Evolutionary conservation across 1,140 invertebrate genomes (phyloP), one percentile per base, ranked within the genome.

Genomic region (Lithobius niger): DNA sequence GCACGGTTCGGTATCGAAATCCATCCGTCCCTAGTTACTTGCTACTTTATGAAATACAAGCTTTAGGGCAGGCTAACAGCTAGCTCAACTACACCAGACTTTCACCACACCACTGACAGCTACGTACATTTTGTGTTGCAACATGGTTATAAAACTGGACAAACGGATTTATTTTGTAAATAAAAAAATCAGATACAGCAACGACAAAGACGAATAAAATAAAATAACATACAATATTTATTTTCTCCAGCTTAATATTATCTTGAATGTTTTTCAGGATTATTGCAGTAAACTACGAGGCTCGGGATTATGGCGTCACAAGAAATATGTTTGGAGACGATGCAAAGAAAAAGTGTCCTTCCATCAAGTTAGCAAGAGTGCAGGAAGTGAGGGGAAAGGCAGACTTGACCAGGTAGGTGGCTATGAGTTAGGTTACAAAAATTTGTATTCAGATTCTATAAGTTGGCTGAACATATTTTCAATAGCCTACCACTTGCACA

Each of bases 241-340:
- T 18, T 13, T 47, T 44, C 16, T 40, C 16, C n/a, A 36, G 16
- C 19, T 45, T n/a, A n/a, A 27, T 24, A 19, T 21, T 55, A n/a
- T 22, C 16, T 21, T 6, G 15, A 15, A 19, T 40, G 24, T 31
- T 16, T 3, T 52, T 27, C 22, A 95, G 92, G 43, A 90, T 97
- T 57, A 97, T 98, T 65, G 94, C 94, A 43, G 92, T 97, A 0
- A 95, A 95, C 72, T 98, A 98, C 74, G 87, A 93, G 68, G 94
- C 95, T 0, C 75, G 92, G 68, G 84, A 81, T 21, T 81, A 76
- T 72, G 94, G 94, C 44, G 90, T 98, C 1, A 91, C 82, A 3
- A 72, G 90, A 55, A 79, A 83, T 60, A 92, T 95, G 86, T 74
- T 88, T 66, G 92, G 90, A 3, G 81, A 93, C 67, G 91, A 97